A percentile compares a stretch with the other conserved stretches of the same genome.
phyloP scores from a whole-genome alignment of 2,797 vertebrate species.

The Thamnophis elegans region DNA sequence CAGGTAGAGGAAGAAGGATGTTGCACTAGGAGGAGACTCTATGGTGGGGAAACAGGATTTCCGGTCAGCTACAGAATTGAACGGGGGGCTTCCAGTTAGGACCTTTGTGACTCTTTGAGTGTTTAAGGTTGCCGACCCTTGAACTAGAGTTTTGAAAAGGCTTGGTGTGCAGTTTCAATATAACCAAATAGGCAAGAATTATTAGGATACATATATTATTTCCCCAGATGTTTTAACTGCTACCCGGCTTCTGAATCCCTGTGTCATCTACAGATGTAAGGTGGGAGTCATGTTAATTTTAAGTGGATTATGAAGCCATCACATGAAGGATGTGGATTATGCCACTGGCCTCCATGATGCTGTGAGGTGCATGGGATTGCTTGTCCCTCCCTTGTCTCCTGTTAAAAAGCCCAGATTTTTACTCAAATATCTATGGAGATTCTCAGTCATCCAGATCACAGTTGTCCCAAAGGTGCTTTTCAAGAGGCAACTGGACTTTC shows the following conservation, averaged over 20 bases:
- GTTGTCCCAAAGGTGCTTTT: background rate
- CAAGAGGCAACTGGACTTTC: background rate
- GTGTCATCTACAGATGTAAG: background rate
- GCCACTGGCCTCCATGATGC: background rate
- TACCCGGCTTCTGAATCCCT: background rate
- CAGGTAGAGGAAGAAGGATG: too few species aligned
- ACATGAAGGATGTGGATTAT: background rate
- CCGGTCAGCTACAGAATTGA: too few species aligned
- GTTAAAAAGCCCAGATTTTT: background rate
- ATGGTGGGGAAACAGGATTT: too few species aligned
- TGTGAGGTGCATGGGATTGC: background rate
- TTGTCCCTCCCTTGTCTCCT: background rate
- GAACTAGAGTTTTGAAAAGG: background rate
- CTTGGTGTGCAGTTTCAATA: background rate
- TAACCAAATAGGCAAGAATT: background rate
- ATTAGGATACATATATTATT: background rate
- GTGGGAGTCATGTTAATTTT: background rate
- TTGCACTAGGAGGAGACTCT: too few species aligned
- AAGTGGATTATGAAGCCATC: background rate
- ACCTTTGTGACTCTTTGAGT: too few species aligned
- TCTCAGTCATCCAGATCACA: too few species aligned
- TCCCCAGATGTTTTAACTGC: background rate
- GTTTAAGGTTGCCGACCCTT: too few species aligned
- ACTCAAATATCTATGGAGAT: too few species aligned
- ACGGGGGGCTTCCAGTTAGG: too few species aligned